Conservation (phyloP, 2,113 vertebrate genomes). For the Bothrops jararaca region DNA sequence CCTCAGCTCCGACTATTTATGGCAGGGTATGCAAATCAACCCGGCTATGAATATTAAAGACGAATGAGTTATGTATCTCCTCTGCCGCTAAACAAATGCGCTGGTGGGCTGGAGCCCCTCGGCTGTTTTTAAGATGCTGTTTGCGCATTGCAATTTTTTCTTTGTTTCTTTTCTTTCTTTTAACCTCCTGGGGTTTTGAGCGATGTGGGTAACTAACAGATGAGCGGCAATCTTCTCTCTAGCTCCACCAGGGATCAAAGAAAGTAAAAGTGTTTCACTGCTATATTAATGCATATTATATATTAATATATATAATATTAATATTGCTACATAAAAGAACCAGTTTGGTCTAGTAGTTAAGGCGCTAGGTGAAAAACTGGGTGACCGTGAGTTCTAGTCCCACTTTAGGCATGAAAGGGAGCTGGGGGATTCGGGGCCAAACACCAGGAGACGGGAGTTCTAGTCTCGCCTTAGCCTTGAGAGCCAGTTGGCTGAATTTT, state of each 20-base stretch:
- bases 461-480: too few relatives aligned
- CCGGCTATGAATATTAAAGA: slow-evolving; percentile 72
- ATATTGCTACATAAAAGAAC: too few relatives aligned
- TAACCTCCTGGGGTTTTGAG: slow-evolving; percentile 32
- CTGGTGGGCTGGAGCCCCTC: slow-evolving; percentile 38
- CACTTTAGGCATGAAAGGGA: too few relatives aligned
- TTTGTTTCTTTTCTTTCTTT: background rate
- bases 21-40: slow-evolving; percentile 74
- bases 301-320: too few relatives aligned
- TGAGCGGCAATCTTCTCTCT: slow-evolving; percentile 39
- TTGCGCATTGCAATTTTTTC: background rate
- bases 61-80: slow-evolving; percentile 46
- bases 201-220: slow-evolving; percentile 30
- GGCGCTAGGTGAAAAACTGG: too few relatives aligned
- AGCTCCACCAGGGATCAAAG: slow-evolving; percentile 17
- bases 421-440: too few relatives aligned
- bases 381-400: too few relatives aligned
- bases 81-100: slow-evolving; percentile 50
- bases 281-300: too few relatives aligned
- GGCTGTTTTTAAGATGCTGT: slow-evolving; percentile 8
- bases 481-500: too few relatives aligned
- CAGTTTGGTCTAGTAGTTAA: too few relatives aligned
- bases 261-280: background rate
- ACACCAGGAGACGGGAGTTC: too few relatives aligned
- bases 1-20: slow-evolving; percentile 76